A percentile compares a stretch with the other conserved stretches of the same genome.
phyloP scores from a whole-genome alignment of 2,797 vertebrate genomes.

The Cuniculus paca region DNA sequence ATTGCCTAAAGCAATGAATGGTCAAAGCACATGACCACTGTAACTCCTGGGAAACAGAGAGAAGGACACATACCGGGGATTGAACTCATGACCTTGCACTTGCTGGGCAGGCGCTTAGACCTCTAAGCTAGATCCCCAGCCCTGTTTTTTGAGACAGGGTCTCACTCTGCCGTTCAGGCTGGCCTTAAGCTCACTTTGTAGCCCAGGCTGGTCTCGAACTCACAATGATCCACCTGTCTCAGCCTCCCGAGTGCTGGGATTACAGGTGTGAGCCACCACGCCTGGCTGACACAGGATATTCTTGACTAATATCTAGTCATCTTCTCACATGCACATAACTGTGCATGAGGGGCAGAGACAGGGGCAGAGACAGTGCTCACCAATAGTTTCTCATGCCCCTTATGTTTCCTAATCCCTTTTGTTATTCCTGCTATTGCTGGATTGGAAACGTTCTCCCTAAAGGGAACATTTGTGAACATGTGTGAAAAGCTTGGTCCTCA shows the following conservation, averaged over 20 bases:
- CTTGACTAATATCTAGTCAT: background rate
- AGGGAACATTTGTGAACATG: background rate
- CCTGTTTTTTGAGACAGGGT: no score
- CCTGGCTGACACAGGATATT: no score
- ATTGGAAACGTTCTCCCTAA: background rate
- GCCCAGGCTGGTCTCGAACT: no score
- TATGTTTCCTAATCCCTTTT: background rate
- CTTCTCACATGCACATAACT: background rate
- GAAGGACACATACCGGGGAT: background rate
- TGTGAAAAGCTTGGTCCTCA: background rate
- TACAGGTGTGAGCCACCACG: no score
- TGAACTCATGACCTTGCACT: no score
- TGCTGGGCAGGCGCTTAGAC: no score
- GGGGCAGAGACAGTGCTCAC: background rate
- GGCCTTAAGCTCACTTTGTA: no score
- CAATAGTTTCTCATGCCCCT: background rate
- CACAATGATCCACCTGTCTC: no score
- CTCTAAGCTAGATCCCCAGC: no score
- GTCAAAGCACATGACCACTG: background rate
- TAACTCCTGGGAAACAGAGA: constrained; percentile 34
- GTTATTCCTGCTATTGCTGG: background rate
- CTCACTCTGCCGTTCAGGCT: no score
- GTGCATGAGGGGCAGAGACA: no score
- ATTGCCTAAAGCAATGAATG: constrained; percentile 44
- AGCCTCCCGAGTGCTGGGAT: no score